Evolutionary conservation across 2,113 vertebrate species (phyloP), one percentile per base, ranked within the genome.

Genomic region (Panurus biarmicus): DNA sequence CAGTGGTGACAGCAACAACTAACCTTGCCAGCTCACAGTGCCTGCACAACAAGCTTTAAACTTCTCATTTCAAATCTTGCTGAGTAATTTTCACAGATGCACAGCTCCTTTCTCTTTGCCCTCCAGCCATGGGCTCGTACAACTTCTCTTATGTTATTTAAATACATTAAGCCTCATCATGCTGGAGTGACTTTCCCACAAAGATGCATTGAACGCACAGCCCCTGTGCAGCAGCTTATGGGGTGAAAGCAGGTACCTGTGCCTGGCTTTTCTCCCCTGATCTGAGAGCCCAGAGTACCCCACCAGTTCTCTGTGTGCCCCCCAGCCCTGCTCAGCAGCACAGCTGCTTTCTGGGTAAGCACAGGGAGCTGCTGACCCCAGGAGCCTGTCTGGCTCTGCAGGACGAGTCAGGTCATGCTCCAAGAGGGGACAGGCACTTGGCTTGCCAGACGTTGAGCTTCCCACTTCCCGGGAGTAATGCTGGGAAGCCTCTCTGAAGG

Each of bases 381-480:
- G 44, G 29, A 87, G 56, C 65, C 66, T 45, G 65, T 69, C 57
- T 47, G 48, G 70, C 78, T 69, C 45, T 14, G 57, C 1, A 1
- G 47, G 74, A 62, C 58, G 26, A 58, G 58, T 18, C 48, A 57
- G 72, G 48, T 69, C 72, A 78, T 4, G 20, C 61, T 62, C 7
- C 2, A 54, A 24, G 4, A 56, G 31, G 13, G 29, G 38, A 6
- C 66, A 66, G 28, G 31, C 42, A 28, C 33, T 29, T 33, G 75
- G 50, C 29, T 36, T 66, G 58, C 71, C 79, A 70, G 38, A 28
- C 1, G 0, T 1, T 7, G 70, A 82, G 71, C 66, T 81, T 67
- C 67, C 35, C 1, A 1, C 21, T 72, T 57, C 53, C 44, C 0
- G 0, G 53, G 2, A 66, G 11, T 24, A 71, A 38, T 1, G 9